Base-by-base conservation (phyloP, 2,797 vertebrate genomes). In the Diplodus puntazzo region DNA sequence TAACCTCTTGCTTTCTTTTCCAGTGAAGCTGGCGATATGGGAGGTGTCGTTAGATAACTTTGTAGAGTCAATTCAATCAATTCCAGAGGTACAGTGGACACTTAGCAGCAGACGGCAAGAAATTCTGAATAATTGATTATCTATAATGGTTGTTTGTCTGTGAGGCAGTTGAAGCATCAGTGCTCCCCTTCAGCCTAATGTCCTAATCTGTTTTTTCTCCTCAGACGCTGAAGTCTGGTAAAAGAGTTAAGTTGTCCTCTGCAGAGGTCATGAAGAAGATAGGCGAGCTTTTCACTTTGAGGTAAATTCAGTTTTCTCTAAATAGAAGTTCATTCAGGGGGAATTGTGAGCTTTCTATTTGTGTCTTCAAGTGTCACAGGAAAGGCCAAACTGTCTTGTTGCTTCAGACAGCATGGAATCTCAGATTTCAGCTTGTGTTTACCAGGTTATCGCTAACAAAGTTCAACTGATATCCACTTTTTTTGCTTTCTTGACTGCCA, bases 11-110 rank as follows among this genome's bases (percentile, higher is more conserved):
- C 9, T 82, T 62, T 86, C 20, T 88, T 14, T 80, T 76, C 34
- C 82, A 99, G 98, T 99, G 77, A 99, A 99, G 90, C 92, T 99
- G 92, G 98, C 98, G 13, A 99, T 99, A 92, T 99, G 98, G 98
- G 98, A 99, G 87, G 95, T 97, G 1, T 93, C 96, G 25, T 82
- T 99, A 88, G 98, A 99, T 92, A 96, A 95, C 85, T 99, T 99
- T 90, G 96, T 99, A 64, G 98, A 98, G 69, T 99, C 98, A 45
- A 99, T 99, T 92, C 98, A 99, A 65, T 97, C 97, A 43, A 99
- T 99, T 89, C 98, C 98, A 83, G 98, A 99, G 98, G 94, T 94
- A 89, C 49, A 27, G 39, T 48, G 17, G 5, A 59, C 10, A 5
- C 46, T 43, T 57, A 30, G 55, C 20, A 64, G 39, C 14, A 75